Percentiles rank a stretch among this genome's conserved stretches.
phyloP scores from a whole-genome alignment of 2,888 invertebrate genomes.

The Catocala sponsa region DNA sequence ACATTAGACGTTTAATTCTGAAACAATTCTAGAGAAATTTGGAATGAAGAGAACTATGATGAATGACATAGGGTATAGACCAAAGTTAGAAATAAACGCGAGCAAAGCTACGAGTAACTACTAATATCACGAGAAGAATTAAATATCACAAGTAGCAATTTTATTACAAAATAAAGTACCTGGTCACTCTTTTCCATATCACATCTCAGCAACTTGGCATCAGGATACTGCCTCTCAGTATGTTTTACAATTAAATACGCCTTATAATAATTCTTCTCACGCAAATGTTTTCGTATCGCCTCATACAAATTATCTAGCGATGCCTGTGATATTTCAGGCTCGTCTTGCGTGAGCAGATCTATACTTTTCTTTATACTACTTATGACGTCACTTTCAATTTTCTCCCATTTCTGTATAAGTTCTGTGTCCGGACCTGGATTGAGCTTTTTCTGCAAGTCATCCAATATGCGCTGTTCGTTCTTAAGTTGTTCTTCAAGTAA shows the following conservation, averaged over 20 bases:
- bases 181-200: constrained; percentile 84
- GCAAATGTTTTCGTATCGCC: constrained; percentile 77
- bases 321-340: constrained; percentile 79
- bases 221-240: constrained; percentile 81
- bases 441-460: constrained; percentile 87
- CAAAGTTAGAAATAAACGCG: too few relatives aligned
- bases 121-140: too few relatives aligned
- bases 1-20: too few relatives aligned
- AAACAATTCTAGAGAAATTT: too few relatives aligned
- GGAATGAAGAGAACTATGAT: too few relatives aligned
- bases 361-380: constrained; percentile 83
- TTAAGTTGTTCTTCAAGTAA: constrained; percentile 89
- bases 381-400: constrained; percentile 83
- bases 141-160: too few relatives aligned
- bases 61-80: too few relatives aligned
- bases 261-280: constrained; percentile 83
- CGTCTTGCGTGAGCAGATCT: constrained; percentile 80
- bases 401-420: constrained; percentile 84
- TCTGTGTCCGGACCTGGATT: constrained; percentile 80
- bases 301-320: constrained; percentile 80
- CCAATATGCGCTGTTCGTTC: constrained; percentile 89
- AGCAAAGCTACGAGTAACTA: too few relatives aligned
- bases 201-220: constrained; percentile 79
- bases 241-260: constrained; percentile 84
- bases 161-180: constrained; percentile 55